Evolutionary conservation across 1,140 invertebrate genomes (phyloP).

Genomic region (Agraylea sexmaculata): DNA sequence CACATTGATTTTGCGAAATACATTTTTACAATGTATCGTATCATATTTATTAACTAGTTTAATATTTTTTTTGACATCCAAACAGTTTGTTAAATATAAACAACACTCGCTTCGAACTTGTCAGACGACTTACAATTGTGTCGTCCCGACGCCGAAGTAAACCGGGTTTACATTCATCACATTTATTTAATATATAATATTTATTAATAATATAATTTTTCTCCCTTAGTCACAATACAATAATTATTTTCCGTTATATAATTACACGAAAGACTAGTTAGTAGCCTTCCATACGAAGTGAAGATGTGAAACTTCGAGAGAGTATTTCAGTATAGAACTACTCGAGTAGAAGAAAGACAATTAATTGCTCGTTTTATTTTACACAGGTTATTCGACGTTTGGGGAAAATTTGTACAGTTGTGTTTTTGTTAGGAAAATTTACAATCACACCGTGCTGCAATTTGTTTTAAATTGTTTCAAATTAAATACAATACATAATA

Average conservation of each 20-base stretch:
- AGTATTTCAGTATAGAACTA: constrained; percentile 1
- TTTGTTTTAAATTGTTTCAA: constrained; percentile 16
- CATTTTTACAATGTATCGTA: too few species aligned
- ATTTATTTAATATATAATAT: too few species aligned
- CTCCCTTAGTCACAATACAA: constrained; percentile 16
- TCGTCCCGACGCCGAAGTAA: constrained; percentile 1
- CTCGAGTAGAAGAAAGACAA: not conserved
- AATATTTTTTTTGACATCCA: too few species aligned
- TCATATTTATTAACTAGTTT: too few species aligned
- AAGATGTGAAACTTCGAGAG: too few species aligned
- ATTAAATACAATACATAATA: constrained; percentile 16
- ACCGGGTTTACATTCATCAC: constrained; percentile 22
- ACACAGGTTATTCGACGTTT: too few species aligned
- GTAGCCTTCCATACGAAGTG: too few species aligned
- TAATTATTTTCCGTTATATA: constrained; percentile 16
- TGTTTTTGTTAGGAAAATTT: constrained; percentile 20
- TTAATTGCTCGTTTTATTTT: too few species aligned
- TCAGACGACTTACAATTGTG: not conserved
- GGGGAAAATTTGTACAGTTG: constrained; percentile 8
- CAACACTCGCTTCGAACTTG: not conserved
- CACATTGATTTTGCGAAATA: too few species aligned
- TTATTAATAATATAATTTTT: constrained; percentile 9
- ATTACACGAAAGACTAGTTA: too few species aligned
- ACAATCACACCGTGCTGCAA: constrained; percentile 22
- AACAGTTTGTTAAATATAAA: too few species aligned